Evolutionary conservation across 2,113 vertebrate species (phyloP).

Genomic region (Mastomys coucha): DNA sequence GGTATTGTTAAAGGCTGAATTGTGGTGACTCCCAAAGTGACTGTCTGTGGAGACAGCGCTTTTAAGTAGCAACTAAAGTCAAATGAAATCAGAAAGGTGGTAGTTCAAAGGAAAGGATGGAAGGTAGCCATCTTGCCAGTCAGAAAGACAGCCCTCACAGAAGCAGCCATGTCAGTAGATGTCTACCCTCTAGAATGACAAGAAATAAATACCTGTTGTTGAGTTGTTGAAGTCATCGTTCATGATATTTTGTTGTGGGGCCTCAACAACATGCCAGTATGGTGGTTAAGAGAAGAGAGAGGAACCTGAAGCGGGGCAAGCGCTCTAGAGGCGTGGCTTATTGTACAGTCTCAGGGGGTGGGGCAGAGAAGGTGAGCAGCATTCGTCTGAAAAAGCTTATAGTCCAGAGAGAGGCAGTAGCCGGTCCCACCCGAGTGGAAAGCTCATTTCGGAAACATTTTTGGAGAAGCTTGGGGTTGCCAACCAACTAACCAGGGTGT

Average conservation of each 20-base stretch:
- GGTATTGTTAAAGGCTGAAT: no score
- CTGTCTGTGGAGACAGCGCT: no score
- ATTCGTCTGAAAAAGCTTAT: neutral
- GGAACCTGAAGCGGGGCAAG: rapidly evolving
- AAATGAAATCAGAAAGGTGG: neutral
- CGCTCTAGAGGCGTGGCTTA: rapidly evolving
- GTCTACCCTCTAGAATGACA: neutral
- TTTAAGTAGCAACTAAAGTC: neutral
- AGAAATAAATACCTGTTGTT: neutral
- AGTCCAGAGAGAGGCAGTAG: neutral
- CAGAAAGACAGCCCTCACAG: neutral
- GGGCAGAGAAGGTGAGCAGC: neutral
- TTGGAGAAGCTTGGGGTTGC: neutral
- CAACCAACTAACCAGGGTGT: neutral
- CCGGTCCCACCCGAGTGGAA: no score
- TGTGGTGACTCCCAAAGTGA: neutral
- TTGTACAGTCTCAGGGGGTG: neutral
- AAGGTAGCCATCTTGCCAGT: neutral
- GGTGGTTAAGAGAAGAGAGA: no score
- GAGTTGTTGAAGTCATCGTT: neutral
- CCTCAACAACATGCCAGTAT: rapidly evolving
- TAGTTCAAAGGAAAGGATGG: neutral
- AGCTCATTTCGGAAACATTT: neutral
- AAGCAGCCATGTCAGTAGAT: neutral
- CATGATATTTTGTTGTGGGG: neutral